These are phyloP conservation scores for Leptatherina wallacei DNA, from an alignment of 2,797 vertebrate genomes.

Conservation along the genomic window DNA sequence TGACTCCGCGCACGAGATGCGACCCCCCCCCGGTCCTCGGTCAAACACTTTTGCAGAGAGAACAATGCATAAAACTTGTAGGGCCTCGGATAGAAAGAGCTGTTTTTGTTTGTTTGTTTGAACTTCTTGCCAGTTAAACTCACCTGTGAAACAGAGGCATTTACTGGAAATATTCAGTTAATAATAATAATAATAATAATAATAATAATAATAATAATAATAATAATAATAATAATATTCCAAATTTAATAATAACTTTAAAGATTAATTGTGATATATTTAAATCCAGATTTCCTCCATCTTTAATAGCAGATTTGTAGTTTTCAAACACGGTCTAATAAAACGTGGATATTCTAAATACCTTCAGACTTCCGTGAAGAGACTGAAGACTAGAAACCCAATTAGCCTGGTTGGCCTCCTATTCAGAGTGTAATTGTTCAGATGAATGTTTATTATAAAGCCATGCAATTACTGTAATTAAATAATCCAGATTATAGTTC, in stretches of 20 bases:
- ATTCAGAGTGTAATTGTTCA: conserved; percentile 58
- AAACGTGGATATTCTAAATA: conserved; percentile 22
- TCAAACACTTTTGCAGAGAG: conserved; percentile 51
- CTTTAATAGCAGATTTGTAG: background rate
- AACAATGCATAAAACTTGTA: conserved; percentile 7
- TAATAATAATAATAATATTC: too few species aligned
- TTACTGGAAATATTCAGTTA: background rate
- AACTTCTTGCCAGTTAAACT: background rate
- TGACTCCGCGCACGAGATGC: conserved; percentile 47
- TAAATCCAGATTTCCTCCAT: background rate
- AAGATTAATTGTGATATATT: background rate
- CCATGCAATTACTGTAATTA: conserved; percentile 71
- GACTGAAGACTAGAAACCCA: conserved; percentile 47
- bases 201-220: too few species aligned
- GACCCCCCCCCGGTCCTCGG: conserved; percentile 1
- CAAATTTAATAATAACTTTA: too few species aligned
- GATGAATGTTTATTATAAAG: conserved; percentile 61
- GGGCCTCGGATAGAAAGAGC: conserved; percentile 5
- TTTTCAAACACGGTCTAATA: background rate
- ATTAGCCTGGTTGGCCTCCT: conserved; percentile 44
- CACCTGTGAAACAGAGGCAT: background rate
- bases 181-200: too few species aligned
- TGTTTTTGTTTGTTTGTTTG: background rate
- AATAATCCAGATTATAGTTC: conserved; percentile 66
- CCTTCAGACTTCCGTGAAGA: conserved; percentile 48